Percentiles rank a stretch among this genome's conserved stretches.
phyloP scores from a whole-genome alignment of 2,113 vertebrate species.

The Dasyornis broadbenti region DNA sequence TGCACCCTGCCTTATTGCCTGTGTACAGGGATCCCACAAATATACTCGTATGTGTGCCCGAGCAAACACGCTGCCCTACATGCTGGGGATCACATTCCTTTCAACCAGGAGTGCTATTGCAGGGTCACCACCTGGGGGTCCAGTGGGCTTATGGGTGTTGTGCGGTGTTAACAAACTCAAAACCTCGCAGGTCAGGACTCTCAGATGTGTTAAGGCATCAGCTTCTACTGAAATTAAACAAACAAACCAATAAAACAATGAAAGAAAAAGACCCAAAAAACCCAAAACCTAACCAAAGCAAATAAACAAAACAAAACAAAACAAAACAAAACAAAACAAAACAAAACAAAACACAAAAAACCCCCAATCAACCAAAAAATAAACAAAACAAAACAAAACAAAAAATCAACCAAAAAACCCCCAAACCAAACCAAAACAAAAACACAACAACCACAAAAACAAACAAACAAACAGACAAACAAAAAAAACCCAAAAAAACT shows the following conservation, averaged over 20 bases:
- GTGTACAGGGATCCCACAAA: background rate
- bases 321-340: background rate
- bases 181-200: background rate
- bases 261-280: no score
- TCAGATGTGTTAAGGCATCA: background rate
- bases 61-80: background rate
- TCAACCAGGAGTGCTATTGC: background rate
- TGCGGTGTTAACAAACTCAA: background rate
- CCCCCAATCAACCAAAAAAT: background rate
- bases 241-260: background rate
- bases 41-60: accelerated
- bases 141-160: accelerated
- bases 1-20: background rate
- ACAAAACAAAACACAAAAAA: no score
- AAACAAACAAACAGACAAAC: background rate
- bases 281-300: no score
- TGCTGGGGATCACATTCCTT: accelerated
- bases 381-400: no score
- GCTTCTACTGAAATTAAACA: background rate
- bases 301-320: background rate
- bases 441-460: no score
- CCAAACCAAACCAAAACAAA: no score
- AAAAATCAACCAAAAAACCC: no score
- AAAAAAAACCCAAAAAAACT: background rate
- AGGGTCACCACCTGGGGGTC: background rate